Evolutionary conservation across 2,113 vertebrate species (phyloP).

Genomic region (Scortum barcoo): DNA sequence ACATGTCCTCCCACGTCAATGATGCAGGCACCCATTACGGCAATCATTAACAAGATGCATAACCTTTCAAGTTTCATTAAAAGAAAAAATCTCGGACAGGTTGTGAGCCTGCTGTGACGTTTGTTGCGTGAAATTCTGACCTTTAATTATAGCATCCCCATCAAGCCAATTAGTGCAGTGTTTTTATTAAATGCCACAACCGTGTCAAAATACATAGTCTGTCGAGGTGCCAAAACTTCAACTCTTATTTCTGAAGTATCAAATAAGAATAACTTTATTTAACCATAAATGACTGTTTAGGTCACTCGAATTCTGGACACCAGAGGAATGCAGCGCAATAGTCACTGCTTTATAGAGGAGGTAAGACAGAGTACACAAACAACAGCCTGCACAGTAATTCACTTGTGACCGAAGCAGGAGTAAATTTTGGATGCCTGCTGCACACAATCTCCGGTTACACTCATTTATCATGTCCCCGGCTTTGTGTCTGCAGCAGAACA

Average conservation of each 20-base stretch:
- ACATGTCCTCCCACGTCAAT: conserved; percentile 34
- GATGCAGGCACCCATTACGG: conserved; percentile 41
- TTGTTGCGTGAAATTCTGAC: conserved; percentile 56
- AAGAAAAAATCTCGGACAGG: conserved; percentile 31
- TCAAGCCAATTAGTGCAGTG: conserved; percentile 66
- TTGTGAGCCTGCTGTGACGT: conserved; percentile 27
- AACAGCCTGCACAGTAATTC: conserved; percentile 30
- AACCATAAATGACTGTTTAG: conserved; percentile 4
- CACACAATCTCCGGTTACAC: conserved; percentile 37
- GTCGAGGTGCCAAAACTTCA: conserved; percentile 23
- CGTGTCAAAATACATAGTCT: conserved; percentile 21
- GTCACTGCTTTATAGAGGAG: conserved; percentile 32
- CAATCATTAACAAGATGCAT: conserved; percentile 63
- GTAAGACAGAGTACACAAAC: conserved; percentile 2
- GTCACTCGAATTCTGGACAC: conserved; percentile 31
- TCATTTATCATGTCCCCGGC: conserved; percentile 65
- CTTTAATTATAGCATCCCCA: conserved; percentile 71
- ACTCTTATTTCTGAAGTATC: conserved; percentile 1
- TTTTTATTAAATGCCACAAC: conserved; percentile 58
- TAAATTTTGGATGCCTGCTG: conserved; percentile 37
- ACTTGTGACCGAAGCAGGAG: conserved; percentile 38
- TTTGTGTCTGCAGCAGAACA: conserved; percentile 44
- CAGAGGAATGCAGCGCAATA: background rate
- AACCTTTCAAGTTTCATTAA: conserved; percentile 60
- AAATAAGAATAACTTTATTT: conserved; percentile 30